phyloP scores from a whole-genome alignment of 2,113 vertebrate genomes.

The Melanostigma gelatinosum region DNA sequence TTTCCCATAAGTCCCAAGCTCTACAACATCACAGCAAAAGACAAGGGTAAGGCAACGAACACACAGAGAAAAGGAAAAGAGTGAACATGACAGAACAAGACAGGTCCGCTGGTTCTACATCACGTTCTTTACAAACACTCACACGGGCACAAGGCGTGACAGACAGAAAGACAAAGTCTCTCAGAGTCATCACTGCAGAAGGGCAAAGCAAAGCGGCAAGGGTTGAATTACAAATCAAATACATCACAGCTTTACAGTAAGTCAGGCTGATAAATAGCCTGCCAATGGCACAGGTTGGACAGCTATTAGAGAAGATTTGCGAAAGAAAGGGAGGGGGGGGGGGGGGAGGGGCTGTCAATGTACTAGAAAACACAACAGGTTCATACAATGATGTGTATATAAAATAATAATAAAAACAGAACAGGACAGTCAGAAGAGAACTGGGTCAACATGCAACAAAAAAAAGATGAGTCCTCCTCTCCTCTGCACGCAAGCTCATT shows the following conservation, averaged over 20 bases:
- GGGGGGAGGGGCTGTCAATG: background rate
- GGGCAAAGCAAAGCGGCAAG: slow-evolving; percentile 67
- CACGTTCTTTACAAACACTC: slow-evolving; percentile 63
- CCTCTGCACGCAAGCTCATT: slow-evolving; percentile 58
- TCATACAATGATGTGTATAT: slow-evolving; percentile 31
- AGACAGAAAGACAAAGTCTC: slow-evolving; percentile 54
- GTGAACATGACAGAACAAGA: slow-evolving; percentile 75
- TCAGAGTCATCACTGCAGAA: slow-evolving; percentile 68
- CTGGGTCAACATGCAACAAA: slow-evolving; percentile 78
- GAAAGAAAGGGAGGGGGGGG: slow-evolving; percentile 2
- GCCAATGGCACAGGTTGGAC: slow-evolving; percentile 14
- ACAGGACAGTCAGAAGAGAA: slow-evolving; percentile 57
- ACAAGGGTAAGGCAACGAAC: slow-evolving; percentile 92
- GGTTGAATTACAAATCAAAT: slow-evolving; percentile 36
- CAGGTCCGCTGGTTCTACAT: slow-evolving; percentile 59
- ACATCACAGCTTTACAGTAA: slow-evolving; percentile 54
- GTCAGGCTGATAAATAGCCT: slow-evolving; percentile 35
- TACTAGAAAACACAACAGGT: slow-evolving; percentile 27
- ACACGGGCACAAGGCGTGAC: slow-evolving; percentile 53
- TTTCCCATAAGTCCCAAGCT: slow-evolving; percentile 99
- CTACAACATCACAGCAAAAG: slow-evolving; percentile 99
- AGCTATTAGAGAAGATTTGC: slow-evolving; percentile 23
- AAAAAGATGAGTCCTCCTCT: slow-evolving; percentile 76
- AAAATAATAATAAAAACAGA: slow-evolving; percentile 32
- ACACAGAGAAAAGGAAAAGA: slow-evolving; percentile 86